phyloP scores from a whole-genome alignment of 2,888 invertebrate genomes.

The Stratiomys singularior region DNA sequence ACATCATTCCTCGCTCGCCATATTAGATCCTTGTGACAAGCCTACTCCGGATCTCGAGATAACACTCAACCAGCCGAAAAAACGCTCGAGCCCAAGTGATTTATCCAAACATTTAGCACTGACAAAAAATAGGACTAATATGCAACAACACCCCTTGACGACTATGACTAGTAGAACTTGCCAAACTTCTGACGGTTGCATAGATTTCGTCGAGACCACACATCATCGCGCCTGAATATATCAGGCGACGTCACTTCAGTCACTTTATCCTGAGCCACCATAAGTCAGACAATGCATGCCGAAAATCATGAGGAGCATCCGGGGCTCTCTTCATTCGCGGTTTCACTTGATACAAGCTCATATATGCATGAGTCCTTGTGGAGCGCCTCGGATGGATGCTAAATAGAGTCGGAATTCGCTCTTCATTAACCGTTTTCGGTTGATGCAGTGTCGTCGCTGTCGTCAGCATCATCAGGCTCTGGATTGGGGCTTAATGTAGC shows the following conservation, averaged over 20 bases:
- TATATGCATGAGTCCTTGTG: background rate
- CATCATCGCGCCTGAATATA: slow-evolving; percentile 32
- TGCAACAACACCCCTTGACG: slow-evolving; percentile 29
- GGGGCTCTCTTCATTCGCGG: background rate
- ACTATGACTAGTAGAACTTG: background rate
- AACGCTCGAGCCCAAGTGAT: slow-evolving; percentile 29
- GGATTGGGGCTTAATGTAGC: slow-evolving; percentile 4
- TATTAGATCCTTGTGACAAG: slow-evolving; percentile 17
- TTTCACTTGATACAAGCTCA: background rate
- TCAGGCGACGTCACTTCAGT: slow-evolving; percentile 26
- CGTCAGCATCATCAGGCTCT: background rate
- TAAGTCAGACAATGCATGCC: slow-evolving; percentile 37
- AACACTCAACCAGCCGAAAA: slow-evolving; percentile 23
- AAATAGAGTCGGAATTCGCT: background rate
- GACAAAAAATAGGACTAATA: slow-evolving; percentile 38
- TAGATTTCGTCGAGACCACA: slow-evolving; percentile 42
- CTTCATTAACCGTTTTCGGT: slow-evolving; percentile 33
- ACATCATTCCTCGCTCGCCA: background rate
- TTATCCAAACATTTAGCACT: slow-evolving; percentile 40
- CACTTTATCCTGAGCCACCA: slow-evolving; percentile 21
- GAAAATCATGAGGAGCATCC: slow-evolving; percentile 23
- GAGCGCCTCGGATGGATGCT: slow-evolving; percentile 7
- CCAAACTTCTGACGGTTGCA: slow-evolving; percentile 23
- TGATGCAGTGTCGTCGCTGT: slow-evolving; percentile 36
- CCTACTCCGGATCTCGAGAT: slow-evolving; percentile 40